A percentile compares a stretch with the other conserved stretches of the same genome.
Evolutionary conservation across 2,888 invertebrate genomes (phyloP).

Genomic region (Hemaris fuciformis): DNA sequence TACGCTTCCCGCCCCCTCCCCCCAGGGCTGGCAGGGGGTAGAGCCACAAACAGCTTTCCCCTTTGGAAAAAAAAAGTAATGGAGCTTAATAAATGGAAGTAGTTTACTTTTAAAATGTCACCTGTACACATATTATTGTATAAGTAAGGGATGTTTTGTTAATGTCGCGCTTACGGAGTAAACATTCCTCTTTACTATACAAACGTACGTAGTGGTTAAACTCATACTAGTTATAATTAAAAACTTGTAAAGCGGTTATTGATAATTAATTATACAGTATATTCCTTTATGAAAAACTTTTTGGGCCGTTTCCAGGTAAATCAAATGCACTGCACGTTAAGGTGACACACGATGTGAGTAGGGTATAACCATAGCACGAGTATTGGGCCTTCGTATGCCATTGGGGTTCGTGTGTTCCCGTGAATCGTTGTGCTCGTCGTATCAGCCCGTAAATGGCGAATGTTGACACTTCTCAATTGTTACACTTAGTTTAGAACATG

Average conservation of each 20-base stretch:
- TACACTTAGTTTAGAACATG: slow-evolving; percentile 2
- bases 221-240: neutral
- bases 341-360: neutral
- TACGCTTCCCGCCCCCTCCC: too few species aligned
- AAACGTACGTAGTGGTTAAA: neutral
- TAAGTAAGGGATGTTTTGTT: neutral
- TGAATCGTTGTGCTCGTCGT: neutral
- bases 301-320: too few species aligned
- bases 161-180: neutral
- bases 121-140: neutral
- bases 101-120: neutral
- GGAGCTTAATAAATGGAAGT: neutral
- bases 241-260: neutral
- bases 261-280: neutral
- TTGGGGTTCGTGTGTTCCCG: neutral
- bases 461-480: slow-evolving; percentile 4
- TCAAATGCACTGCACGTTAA: too few species aligned
- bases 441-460: neutral
- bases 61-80: too few species aligned
- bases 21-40: too few species aligned
- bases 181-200: neutral
- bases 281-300: neutral
- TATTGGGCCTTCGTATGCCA: neutral
- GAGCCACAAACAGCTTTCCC: too few species aligned
- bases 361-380: neutral